These are phyloP conservation scores for Hypomecis atomaria DNA, from an alignment of 2,888 invertebrate genomes.

Conservation along the genomic window DNA sequence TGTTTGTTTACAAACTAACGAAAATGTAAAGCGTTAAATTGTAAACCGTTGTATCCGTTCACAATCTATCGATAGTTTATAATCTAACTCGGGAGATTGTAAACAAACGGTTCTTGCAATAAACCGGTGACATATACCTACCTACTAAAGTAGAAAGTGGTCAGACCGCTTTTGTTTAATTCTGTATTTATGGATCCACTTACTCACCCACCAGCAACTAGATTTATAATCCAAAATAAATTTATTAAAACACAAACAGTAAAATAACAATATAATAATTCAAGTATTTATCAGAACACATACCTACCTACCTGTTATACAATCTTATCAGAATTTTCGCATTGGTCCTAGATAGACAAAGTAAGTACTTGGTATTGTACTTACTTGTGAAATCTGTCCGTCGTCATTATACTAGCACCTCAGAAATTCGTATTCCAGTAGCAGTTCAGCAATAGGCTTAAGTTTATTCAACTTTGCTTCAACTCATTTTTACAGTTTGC, in stretches of 20 bases:
- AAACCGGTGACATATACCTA: background rate
- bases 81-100: too few relatives aligned
- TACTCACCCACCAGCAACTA: background rate
- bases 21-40: too few relatives aligned
- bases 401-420: conserved; percentile 75
- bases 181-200: background rate
- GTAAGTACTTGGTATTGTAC: conserved; percentile 54
- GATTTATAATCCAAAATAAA: conserved; percentile 3
- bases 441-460: conserved; percentile 36
- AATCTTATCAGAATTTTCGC: conserved; percentile 60
- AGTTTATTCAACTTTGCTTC: conserved; percentile 75
- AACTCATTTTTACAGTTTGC: conserved; percentile 75
- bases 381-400: conserved; percentile 87
- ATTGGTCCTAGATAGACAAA: conserved; percentile 25
- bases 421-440: conserved; percentile 18
- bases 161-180: conserved; percentile 16
- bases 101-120: too few relatives aligned
- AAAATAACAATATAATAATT: conserved; percentile 3
- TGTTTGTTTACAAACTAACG: too few relatives aligned
- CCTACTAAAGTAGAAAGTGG: conserved; percentile 19
- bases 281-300: conserved; percentile 20
- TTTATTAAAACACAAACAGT: background rate
- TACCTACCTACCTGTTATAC: conserved; percentile 21
- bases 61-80: too few relatives aligned
- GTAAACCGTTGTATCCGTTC: too few relatives aligned